phyloP scores from a whole-genome alignment of 1,140 invertebrate species.

The Palaemon carinicauda region DNA sequence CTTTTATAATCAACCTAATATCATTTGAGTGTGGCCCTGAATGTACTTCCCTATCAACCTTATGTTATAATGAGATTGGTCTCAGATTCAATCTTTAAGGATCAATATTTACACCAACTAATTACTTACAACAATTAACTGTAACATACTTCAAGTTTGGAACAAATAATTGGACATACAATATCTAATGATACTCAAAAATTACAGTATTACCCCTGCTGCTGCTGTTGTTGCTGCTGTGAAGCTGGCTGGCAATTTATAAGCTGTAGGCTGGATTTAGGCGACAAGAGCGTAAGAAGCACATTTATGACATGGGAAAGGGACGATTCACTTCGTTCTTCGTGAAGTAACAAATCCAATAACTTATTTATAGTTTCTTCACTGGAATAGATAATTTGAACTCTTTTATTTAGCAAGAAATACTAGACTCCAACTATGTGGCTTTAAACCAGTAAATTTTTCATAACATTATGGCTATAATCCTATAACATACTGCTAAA shows the following conservation, averaged over 20 bases:
- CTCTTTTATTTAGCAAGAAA: background rate
- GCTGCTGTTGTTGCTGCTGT: slow-evolving; percentile 20
- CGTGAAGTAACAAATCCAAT: slow-evolving; percentile 76
- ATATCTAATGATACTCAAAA: background rate
- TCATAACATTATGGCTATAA: no score
- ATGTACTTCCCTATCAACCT: no score
- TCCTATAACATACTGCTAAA: no score
- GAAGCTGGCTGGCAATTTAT: background rate
- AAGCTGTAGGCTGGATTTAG: slow-evolving; percentile 50
- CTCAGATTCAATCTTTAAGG: no score
- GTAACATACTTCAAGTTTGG: background rate
- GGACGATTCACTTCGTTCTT: slow-evolving; percentile 75
- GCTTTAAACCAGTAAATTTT: background rate
- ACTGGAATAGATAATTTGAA: slow-evolving; percentile 65
- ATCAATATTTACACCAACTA: no score
- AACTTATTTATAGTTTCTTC: slow-evolving; percentile 73
- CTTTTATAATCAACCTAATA: no score
- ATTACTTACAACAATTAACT: no score
- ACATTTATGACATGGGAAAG: slow-evolving; percentile 82
- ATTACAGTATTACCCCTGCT: background rate
- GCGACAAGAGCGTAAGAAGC: slow-evolving; percentile 75
- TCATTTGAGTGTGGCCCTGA: no score
- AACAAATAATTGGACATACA: background rate
- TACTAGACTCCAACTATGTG: no score
- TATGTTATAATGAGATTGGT: no score